Percentiles rank a stretch among this genome's conserved stretches.
Evolutionary conservation across 2,797 vertebrate species (phyloP).

Genomic region (Sorex maritimensis): DNA sequence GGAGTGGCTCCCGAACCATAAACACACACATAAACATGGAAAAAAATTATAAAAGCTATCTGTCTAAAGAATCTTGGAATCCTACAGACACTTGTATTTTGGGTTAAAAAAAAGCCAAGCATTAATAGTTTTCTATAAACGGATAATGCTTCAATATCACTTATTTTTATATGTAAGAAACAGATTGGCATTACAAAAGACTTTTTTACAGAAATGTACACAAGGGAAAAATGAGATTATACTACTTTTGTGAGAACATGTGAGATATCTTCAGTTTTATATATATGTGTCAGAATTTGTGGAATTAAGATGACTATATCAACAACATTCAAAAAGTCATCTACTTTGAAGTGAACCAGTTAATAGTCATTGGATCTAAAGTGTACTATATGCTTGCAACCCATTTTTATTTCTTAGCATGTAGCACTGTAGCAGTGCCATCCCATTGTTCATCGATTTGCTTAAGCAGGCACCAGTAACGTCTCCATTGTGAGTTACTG

Average conservation of each 20-base stretch:
- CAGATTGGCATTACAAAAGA: background rate
- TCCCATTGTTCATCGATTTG: no score
- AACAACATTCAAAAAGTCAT: constrained; percentile 42
- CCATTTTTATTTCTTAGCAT: background rate
- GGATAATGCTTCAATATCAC: background rate
- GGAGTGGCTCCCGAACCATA: no score
- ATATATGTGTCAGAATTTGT: background rate
- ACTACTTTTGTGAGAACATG: background rate
- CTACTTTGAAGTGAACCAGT: background rate
- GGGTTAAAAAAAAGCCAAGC: constrained; percentile 15
- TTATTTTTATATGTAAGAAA: constrained; percentile 58
- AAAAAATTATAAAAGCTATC: no score
- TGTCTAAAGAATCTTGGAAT: background rate
- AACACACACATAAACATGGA: no score
- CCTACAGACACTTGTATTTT: constrained; percentile 56
- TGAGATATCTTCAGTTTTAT: constrained; percentile 55
- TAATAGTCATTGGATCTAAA: background rate
- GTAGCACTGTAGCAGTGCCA: no score
- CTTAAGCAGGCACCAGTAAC: no score
- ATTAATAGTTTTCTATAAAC: constrained; percentile 50
- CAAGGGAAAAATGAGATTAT: no score
- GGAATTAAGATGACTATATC: constrained; percentile 5
- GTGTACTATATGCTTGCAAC: background rate
- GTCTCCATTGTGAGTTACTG: no score
- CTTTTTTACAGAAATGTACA: no score